Percentiles rank a stretch among this genome's conserved stretches.
phyloP scores from a whole-genome alignment of 37 sponge, comb jelly and placozoan genomes.

The Diacarnus erythraeanus region DNA sequence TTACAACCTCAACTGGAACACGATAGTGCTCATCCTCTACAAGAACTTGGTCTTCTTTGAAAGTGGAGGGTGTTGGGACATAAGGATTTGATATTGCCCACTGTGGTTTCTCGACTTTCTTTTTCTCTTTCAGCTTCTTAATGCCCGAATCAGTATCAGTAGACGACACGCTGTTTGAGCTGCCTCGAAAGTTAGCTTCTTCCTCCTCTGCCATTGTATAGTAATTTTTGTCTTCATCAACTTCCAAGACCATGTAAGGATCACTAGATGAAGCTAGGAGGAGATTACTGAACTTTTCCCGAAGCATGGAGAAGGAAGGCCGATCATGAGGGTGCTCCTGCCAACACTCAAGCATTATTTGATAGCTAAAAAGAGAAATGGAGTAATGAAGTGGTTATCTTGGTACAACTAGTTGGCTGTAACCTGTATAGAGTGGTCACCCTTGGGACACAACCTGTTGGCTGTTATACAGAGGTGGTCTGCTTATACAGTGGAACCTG shows the following conservation, averaged over 20 bases:
- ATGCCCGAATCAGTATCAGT: constrained; percentile 2
- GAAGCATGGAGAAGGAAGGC: constrained; percentile 50
- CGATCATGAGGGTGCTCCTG: constrained; percentile 26
- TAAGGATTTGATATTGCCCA: constrained; percentile 16
- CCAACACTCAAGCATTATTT: constrained; percentile 68
- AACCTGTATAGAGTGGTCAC: no score
- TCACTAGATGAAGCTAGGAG: constrained; percentile 7
- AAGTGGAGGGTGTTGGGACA: background rate
- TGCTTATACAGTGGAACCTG: no score
- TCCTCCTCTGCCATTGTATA: constrained; percentile 34
- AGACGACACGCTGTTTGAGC: background rate
- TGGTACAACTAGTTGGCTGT: no score
- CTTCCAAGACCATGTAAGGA: constrained; percentile 47
- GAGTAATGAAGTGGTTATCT: background rate
- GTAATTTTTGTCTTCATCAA: constrained; percentile 46
- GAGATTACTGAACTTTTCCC: constrained; percentile 34
- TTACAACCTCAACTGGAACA: background rate
- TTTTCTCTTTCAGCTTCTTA: constrained; percentile 3
- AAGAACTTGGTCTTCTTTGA: background rate
- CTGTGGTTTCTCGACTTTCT: constrained; percentile 11
- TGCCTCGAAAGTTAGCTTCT: background rate
- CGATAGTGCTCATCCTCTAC: constrained; percentile 3
- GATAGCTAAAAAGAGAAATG: constrained; percentile 22
- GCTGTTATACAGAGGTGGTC: no score
- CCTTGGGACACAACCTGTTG: no score